Evolutionary conservation across 2,888 invertebrate species (phyloP).

Genomic region (Slavum lentiscoides): DNA sequence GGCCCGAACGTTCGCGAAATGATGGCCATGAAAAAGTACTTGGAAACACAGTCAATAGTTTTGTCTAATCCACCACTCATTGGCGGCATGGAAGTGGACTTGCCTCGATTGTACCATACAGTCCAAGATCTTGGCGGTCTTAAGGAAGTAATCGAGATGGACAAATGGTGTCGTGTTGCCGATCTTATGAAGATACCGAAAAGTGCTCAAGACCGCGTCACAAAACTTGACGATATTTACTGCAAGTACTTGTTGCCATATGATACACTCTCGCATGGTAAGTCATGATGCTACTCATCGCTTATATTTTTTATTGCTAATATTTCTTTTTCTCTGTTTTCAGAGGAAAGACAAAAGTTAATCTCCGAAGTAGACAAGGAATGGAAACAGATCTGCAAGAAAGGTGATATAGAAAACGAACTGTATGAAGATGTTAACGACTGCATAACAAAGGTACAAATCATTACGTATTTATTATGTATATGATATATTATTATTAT

Average conservation of each 20-base stretch:
- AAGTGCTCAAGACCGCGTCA: constrained; percentile 76
- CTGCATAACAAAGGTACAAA: constrained; percentile 57
- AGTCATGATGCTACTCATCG: constrained; percentile 55
- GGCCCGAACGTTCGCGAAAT: constrained; percentile 84
- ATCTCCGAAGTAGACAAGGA: constrained; percentile 74
- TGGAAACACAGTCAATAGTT: constrained; percentile 75
- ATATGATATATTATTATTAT: too few species aligned
- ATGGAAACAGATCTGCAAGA: constrained; percentile 65
- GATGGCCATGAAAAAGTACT: constrained; percentile 80
- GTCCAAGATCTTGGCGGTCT: constrained; percentile 85
- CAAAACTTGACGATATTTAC: constrained; percentile 85
- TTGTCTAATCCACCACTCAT: constrained; percentile 79
- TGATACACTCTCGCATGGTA: constrained; percentile 76
- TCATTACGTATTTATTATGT: not conserved
- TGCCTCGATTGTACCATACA: constrained; percentile 81
- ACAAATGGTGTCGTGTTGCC: constrained; percentile 85
- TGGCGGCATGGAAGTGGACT: constrained; percentile 87
- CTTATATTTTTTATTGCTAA: not conserved
- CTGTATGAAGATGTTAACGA: constrained; percentile 56
- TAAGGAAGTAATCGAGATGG: constrained; percentile 82
- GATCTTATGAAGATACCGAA: constrained; percentile 85
- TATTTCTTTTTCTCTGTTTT: constrained; percentile 1
- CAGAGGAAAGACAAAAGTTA: constrained; percentile 74
- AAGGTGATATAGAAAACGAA: constrained; percentile 58
- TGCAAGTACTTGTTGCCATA: constrained; percentile 89